These are phyloP conservation scores for Eptesicus fuscus DNA, from an alignment of 2,113 vertebrate genomes.

Conservation along the genomic window DNA sequence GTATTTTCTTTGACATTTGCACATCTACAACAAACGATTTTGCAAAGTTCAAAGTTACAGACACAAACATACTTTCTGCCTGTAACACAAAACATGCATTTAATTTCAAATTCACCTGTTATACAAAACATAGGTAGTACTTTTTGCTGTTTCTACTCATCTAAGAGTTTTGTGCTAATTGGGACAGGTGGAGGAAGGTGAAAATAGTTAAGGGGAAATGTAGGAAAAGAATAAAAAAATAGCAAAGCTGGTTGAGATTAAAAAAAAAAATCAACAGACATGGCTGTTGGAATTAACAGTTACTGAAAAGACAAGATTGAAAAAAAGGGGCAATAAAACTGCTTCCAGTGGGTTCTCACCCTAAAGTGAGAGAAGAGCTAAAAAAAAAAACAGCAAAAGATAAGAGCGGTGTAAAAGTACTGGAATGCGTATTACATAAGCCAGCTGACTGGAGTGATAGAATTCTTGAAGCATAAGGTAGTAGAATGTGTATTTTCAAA, in stretches of 20 bases:
- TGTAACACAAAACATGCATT: neutral
- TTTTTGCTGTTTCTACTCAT: neutral
- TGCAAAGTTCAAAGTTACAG: neutral
- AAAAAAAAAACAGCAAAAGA: slow-evolving; percentile 21
- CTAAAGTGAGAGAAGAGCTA: neutral
- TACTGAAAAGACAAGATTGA: neutral
- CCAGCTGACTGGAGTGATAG: neutral
- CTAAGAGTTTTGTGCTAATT: neutral
- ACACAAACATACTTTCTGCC: neutral
- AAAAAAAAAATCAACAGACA: neutral
- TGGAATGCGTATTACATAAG: slow-evolving; percentile 56
- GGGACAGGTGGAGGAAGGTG: neutral
- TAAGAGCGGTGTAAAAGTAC: slow-evolving; percentile 17
- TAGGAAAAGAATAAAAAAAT: neutral
- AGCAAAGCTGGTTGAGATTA: neutral
- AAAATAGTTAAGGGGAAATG: slow-evolving; percentile 20
- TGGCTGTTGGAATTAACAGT: neutral
- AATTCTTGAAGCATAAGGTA: slow-evolving; percentile 7
- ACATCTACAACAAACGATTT: neutral
- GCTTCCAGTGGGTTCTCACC: neutral
- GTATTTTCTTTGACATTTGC: neutral
- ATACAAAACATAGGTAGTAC: neutral
- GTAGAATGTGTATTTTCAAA: slow-evolving; percentile 11
- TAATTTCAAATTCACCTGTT: slow-evolving; percentile 25
- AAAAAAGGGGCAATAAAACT: neutral